Conservation (phyloP, 2,113 vertebrate species). For the Ellobius talpinus region DNA sequence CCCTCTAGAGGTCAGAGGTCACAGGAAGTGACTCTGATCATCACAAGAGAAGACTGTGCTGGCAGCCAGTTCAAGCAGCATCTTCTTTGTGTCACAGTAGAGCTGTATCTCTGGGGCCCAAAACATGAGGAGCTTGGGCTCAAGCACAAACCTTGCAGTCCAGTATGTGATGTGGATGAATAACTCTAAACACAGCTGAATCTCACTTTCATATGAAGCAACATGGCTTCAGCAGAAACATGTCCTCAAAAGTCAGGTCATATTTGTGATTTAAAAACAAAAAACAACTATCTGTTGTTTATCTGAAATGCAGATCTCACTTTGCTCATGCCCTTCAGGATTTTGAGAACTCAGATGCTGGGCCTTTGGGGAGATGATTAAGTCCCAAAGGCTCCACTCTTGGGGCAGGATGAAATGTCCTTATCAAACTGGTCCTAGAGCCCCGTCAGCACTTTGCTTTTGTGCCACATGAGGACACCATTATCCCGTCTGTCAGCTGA, state of each 20-base stretch:
- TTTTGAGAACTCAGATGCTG: not conserved
- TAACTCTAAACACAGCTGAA: not conserved
- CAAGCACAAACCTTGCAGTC: not conserved
- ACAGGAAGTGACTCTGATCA: not conserved
- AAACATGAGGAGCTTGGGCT: not conserved
- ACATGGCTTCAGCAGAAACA: not conserved
- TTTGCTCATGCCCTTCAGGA: not conserved
- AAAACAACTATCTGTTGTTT: not conserved
- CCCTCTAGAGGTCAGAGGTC: not conserved
- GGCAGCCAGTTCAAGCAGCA: not conserved
- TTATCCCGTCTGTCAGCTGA: not conserved
- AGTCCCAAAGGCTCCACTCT: not conserved
- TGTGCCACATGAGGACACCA: not conserved
- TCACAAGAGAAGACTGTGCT: not conserved
- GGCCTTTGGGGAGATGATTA: not conserved
- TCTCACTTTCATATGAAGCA: not conserved
- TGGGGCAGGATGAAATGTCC: not conserved
- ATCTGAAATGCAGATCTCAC: not conserved
- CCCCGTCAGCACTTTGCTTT: not conserved
- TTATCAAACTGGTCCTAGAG: not conserved
- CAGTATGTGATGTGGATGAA: not conserved
- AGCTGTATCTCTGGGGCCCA: not conserved
- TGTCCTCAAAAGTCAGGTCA: not conserved
- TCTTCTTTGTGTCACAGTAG: not conserved
- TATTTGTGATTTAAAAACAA: not conserved